Conservation (phyloP, 2,888 invertebrate species). For the Catocala nupta region DNA sequence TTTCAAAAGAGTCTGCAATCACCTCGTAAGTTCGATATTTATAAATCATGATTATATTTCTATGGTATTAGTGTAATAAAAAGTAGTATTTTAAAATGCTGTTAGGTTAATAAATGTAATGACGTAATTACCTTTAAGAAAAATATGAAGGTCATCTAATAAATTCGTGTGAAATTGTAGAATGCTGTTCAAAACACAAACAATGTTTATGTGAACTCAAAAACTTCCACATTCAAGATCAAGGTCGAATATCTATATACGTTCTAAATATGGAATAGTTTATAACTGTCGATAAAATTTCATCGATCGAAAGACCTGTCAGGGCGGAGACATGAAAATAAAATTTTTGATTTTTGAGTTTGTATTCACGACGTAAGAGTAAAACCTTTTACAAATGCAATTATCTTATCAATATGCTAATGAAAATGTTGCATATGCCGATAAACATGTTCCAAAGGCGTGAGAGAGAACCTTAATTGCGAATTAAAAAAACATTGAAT, state of each 20-base stretch:
- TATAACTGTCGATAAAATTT: constrained; percentile 36
- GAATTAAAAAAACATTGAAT: constrained; percentile 19
- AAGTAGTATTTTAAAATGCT: too few species aligned
- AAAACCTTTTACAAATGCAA: constrained; percentile 12
- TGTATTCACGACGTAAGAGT: constrained; percentile 2
- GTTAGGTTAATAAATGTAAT: too few species aligned
- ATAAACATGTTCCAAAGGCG: constrained; percentile 9
- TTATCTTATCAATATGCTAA: constrained; percentile 30
- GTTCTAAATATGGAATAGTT: constrained; percentile 47
- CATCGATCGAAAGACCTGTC: constrained; percentile 7
- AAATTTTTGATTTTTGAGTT: too few species aligned
- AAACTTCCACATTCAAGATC: constrained; percentile 31
- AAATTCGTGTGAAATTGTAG: neutral
- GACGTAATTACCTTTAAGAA: constrained; percentile 1
- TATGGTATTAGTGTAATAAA: too few species aligned
- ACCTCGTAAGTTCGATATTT: too few species aligned
- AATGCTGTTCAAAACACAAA: constrained; percentile 16
- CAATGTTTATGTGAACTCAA: constrained; percentile 20
- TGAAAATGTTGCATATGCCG: constrained; percentile 15
- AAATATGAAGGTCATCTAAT: neutral
- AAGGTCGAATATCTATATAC: constrained; percentile 28
- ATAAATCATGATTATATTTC: too few species aligned
- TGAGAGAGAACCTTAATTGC: constrained; percentile 12
- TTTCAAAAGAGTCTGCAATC: too few species aligned
- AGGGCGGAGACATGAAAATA: constrained; percentile 3